These are phyloP conservation scores for Caenorhabditis sp. DNA, from an alignment of 2,888 invertebrate species.

Conservation along the genomic window DNA sequence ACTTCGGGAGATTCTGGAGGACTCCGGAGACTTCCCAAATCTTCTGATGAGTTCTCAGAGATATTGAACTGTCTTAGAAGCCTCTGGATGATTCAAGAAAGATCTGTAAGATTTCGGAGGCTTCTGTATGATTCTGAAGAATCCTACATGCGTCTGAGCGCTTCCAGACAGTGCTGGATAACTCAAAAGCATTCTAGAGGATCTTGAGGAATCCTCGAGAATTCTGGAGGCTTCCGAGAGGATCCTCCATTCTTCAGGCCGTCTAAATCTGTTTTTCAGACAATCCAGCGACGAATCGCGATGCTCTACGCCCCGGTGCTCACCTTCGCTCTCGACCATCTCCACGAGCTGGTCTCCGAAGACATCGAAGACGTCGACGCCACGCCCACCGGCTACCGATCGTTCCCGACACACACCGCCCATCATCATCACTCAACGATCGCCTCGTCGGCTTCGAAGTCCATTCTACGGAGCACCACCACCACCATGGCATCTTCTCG, in stretches of 20 bases:
- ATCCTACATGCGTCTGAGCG: too few species aligned
- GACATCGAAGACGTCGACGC: slow-evolving; percentile 65
- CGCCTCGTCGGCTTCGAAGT: not conserved
- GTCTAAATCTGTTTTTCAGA: slow-evolving; percentile 65
- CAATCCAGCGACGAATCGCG: slow-evolving; percentile 87
- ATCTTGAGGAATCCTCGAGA: too few species aligned
- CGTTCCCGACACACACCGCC: slow-evolving; percentile 11
- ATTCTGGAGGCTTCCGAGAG: too few species aligned
- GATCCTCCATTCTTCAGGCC: too few species aligned
- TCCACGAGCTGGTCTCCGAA: slow-evolving; percentile 87
- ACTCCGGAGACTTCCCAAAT: too few species aligned
- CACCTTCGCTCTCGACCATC: slow-evolving; percentile 91
- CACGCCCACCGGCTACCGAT: slow-evolving; percentile 59
- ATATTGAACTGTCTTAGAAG: too few species aligned
- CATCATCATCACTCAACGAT: not conserved
- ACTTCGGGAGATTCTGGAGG: not conserved
- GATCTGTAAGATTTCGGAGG: not conserved
- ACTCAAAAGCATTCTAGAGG: not conserved
- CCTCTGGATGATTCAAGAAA: too few species aligned
- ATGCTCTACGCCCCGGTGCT: slow-evolving; percentile 94
- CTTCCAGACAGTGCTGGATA: not conserved
- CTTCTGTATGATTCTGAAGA: too few species aligned
- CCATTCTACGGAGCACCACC: slow-evolving; percentile 28
- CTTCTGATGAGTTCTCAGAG: too few species aligned
- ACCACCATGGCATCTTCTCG: slow-evolving; percentile 17